Conservation (phyloP, 2,797 vertebrate genomes). For the Chlorospingus flavigularis region DNA sequence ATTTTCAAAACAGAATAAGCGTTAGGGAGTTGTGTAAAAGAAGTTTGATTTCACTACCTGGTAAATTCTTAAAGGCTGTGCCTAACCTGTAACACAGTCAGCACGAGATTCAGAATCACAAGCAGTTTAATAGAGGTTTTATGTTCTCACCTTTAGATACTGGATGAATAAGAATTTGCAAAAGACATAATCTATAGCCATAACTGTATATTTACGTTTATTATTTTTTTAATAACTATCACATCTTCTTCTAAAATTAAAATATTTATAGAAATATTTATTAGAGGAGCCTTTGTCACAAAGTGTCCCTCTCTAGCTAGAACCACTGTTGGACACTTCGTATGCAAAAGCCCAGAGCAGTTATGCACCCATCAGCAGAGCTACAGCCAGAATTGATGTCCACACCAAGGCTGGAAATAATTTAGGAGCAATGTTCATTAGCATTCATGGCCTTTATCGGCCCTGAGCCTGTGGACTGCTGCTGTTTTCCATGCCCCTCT, state of each 20-base stretch:
- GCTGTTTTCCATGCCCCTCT: no score
- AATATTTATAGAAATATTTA: neutral
- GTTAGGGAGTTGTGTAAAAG: neutral
- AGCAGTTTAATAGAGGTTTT: neutral
- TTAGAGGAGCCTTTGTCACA: neutral
- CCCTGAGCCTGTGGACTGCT: no score
- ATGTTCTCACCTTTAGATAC: neutral
- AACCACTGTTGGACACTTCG: neutral
- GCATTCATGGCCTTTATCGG: no score
- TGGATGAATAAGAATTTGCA: neutral
- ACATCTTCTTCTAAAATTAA: neutral
- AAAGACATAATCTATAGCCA: neutral
- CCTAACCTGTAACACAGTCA: neutral
- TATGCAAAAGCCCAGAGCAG: neutral
- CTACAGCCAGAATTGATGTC: neutral
- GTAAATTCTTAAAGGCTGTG: neutral
- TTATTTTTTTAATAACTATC: neutral
- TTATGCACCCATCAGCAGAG: neutral
- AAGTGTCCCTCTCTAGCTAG: neutral
- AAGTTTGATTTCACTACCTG: neutral
- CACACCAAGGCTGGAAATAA: neutral
- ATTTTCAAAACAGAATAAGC: neutral
- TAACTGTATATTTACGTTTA: neutral
- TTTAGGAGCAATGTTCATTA: neutral
- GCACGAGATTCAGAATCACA: neutral